Base-by-base conservation (phyloP, 2,797 vertebrate species). In the Dallia pectoralis region DNA sequence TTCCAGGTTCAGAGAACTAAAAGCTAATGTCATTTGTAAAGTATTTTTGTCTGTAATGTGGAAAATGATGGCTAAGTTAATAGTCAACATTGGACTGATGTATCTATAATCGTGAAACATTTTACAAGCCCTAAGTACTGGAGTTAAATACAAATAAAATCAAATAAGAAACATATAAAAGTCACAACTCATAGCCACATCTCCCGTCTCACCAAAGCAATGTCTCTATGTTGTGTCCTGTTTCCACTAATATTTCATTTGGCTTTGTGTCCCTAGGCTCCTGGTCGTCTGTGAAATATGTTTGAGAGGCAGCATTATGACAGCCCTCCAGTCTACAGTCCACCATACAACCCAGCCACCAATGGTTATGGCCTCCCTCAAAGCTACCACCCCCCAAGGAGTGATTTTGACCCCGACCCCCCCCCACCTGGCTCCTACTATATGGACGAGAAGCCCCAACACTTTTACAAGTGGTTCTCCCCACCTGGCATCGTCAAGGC, bases 401-500 rank as follows among this genome's bases (percentile, higher is more conserved):
- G 91, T 0, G 71, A 94, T 29, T 92, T 89, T 12, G 84, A 87
- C 0, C 70, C 87, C 0, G 93, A 93, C 82, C 95, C 96, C 0
- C 92, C 93, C 0, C 89, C 92, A 0, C 95, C 93, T 0, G 95
- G 92, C 11, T 95, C 94, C 16, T 96, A 95, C 86, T 81, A 91
- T 1, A 82, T 93, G 0, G 95, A 96, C 0, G 88, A 81, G 0
- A 92, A 81, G 27, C 91, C 96, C 0, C 96, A 96, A 79, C 86
- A 87, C 69, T 97, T 97, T 86, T 96, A 96, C 93, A 93, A 92
- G 81, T 96, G 94, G 94, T 89, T 67, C 0, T 97, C 96, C 0
- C 95, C 96, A 0, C 96, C 96, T 0, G 92, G 95, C 1, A 91
- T 96, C 27, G 73, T 95, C 76, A 92, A 93, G 77, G 85, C 87